Conservation (phyloP, 2,888 invertebrate genomes). For the Cephalotes varians region DNA sequence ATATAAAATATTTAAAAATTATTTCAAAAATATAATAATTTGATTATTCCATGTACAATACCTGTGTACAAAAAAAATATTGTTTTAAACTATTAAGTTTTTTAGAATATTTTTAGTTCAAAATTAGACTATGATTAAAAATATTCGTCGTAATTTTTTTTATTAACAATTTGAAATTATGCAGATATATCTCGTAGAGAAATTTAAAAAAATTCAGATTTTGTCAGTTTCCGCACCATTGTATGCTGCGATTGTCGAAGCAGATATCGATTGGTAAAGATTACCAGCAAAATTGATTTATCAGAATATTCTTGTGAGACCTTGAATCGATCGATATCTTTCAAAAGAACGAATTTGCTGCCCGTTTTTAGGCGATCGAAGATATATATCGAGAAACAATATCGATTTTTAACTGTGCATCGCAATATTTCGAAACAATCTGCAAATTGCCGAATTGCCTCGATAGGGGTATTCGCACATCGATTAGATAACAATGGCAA, state of each 20-base stretch:
- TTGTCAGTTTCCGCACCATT: background rate
- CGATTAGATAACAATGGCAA: constrained; percentile 67
- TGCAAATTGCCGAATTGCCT: constrained; percentile 28
- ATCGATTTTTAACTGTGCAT: background rate
- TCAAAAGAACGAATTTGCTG: background rate
- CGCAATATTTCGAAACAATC: constrained; percentile 31
- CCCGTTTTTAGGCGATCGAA: background rate
- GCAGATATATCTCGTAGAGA: background rate
- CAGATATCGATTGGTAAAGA: background rate
- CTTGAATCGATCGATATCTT: constrained; percentile 5
- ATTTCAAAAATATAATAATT: background rate
- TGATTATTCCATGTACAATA: background rate
- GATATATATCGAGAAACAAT: background rate
- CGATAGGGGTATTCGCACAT: constrained; percentile 30
- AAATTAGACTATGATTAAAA: background rate
- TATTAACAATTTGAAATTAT: background rate
- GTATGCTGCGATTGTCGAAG: background rate
- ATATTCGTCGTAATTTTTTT: background rate
- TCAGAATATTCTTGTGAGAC: background rate
- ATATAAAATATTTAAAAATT: no score
- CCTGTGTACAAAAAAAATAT: no score
- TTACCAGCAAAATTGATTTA: background rate
- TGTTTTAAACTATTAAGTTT: no score
- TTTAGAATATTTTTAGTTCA: background rate
- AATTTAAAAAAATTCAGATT: background rate